A percentile compares a stretch with the other conserved stretches of the same genome.
Conservation (phyloP, 2,888 invertebrate genomes). For the Muschampia plurimacula region DNA sequence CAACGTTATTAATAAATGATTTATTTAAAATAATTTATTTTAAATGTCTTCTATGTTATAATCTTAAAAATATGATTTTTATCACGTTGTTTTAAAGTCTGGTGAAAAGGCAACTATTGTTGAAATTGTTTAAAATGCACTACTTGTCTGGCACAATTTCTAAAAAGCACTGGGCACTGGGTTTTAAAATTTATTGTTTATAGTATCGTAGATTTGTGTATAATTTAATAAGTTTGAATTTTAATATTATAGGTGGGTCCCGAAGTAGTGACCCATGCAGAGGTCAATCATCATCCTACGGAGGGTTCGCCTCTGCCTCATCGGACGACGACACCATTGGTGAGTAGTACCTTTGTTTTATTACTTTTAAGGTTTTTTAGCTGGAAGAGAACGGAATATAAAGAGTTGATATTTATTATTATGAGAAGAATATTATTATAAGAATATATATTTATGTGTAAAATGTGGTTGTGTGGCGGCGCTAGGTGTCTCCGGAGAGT, state of each 20-base stretch:
- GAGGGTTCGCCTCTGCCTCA: constrained; percentile 86
- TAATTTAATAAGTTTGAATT: constrained; percentile 27
- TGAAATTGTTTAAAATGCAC: constrained; percentile 18
- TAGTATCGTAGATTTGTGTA: background rate
- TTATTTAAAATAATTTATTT: background rate
- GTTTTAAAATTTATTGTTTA: constrained; percentile 3
- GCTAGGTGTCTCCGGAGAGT: constrained; percentile 83
- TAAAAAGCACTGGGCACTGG: constrained; percentile 22
- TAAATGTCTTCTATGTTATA: background rate
- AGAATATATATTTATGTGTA: background rate
- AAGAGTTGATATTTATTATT: too few species aligned
- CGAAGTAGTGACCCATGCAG: constrained; percentile 84
- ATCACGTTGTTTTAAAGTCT: background rate
- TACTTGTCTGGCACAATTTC: constrained; percentile 21
- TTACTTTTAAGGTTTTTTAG: background rate
- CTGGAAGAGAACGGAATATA: too few species aligned
- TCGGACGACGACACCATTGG: constrained; percentile 86
- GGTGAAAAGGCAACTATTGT: background rate
- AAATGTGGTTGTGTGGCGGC: constrained; percentile 8
- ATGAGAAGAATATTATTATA: background rate
- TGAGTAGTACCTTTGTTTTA: constrained; percentile 51
- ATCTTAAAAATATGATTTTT: background rate
- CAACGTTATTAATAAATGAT: too few species aligned
- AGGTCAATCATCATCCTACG: constrained; percentile 86
- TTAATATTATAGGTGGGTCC: constrained; percentile 62